These are phyloP conservation scores for Tychaedon coryphoeus DNA, from an alignment of 2,113 vertebrate species.

Conservation along the genomic window DNA sequence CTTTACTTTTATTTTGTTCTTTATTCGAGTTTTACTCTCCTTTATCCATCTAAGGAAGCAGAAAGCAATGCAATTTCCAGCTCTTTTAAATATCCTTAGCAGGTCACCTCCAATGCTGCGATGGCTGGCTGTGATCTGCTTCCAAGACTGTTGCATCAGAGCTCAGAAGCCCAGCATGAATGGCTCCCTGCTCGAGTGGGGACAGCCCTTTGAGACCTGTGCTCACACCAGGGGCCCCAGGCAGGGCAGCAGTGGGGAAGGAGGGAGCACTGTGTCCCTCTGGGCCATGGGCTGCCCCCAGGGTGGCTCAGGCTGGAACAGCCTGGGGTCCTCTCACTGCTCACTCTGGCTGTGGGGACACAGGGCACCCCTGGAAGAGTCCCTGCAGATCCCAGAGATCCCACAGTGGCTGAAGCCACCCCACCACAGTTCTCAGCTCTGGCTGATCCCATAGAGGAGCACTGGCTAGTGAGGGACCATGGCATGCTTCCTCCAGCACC, in stretches of 20 bases:
- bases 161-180: not conserved
- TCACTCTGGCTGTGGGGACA: rapidly evolving
- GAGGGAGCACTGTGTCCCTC: not conserved
- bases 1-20: too few species aligned
- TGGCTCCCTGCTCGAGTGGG: not conserved
- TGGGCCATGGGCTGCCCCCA: rapidly evolving
- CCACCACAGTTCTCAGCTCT: rapidly evolving
- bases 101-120: not conserved
- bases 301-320: not conserved
- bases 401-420: rapidly evolving
- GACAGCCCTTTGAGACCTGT: not conserved
- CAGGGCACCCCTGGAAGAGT: not conserved
- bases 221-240: not conserved
- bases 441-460: rapidly evolving
- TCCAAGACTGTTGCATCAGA: not conserved
- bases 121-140: not conserved
- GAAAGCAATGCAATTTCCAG: constrained; percentile 1
- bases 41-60: constrained; percentile 29
- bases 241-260: not conserved
- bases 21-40: not conserved
- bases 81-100: constrained; percentile 12
- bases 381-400: not conserved
- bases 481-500: not conserved
- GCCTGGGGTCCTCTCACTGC: rapidly evolving
- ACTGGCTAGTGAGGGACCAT: rapidly evolving